Evolutionary conservation across 1,140 invertebrate species (phyloP).

Genomic region (Neoseiulus cucumeris): DNA sequence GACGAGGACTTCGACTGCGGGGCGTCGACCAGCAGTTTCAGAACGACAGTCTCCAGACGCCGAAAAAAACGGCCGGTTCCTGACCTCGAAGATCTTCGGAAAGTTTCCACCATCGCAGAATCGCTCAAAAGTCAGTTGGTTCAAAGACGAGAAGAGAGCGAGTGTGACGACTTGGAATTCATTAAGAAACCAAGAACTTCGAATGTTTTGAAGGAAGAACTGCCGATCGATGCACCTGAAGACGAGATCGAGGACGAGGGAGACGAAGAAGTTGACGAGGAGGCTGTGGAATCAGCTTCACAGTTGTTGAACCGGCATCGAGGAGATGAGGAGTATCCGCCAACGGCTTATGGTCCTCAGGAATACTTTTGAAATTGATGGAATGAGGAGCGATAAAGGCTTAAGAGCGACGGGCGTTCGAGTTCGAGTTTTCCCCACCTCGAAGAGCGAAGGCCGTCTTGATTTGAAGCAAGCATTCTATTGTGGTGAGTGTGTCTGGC

Average conservation of each 20-base stretch:
- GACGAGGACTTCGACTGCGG: neutral
- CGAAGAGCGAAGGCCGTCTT: no score
- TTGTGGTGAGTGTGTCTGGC: no score
- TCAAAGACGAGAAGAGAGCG: slow-evolving; percentile 5
- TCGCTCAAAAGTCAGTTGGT: slow-evolving; percentile 4
- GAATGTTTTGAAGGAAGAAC: neutral
- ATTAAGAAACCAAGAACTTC: neutral
- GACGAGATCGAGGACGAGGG: slow-evolving; percentile 13
- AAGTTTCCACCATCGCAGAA: neutral
- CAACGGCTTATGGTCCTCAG: neutral
- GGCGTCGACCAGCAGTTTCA: neutral
- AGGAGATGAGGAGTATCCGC: neutral
- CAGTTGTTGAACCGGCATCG: neutral
- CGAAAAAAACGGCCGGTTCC: neutral
- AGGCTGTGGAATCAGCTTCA: neutral
- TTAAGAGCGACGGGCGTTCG: no score
- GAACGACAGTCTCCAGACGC: slow-evolving; percentile 7
- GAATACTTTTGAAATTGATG: neutral
- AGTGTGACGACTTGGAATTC: neutral
- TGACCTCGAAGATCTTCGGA: neutral
- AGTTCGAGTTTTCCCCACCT: no score
- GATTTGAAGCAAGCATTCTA: no score
- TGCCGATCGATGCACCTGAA: neutral
- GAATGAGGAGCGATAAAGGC: no score
- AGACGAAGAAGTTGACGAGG: slow-evolving; percentile 11